Conservation (phyloP, 2,797 vertebrate species). For the Danio aesculapii region DNA sequence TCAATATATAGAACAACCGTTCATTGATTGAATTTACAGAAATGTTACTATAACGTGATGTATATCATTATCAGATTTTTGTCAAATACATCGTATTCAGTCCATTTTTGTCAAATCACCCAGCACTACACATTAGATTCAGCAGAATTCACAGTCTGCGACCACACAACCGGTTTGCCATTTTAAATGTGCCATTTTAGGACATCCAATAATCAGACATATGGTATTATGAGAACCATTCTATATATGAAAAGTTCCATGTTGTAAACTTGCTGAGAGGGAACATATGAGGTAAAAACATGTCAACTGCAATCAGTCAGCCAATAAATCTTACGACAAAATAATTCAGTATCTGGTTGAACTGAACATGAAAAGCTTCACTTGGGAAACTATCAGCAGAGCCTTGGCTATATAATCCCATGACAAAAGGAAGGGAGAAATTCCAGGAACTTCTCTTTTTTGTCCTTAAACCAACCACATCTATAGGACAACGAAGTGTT, state of each 20-base stretch:
- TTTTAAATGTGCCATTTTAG: slow-evolving; percentile 6
- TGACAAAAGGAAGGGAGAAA: slow-evolving; percentile 40
- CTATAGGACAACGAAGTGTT: slow-evolving; percentile 43
- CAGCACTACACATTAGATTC: not conserved
- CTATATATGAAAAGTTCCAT: not conserved
- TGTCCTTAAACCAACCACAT: slow-evolving; percentile 46
- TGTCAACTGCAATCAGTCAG: slow-evolving; percentile 9
- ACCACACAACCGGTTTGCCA: not conserved
- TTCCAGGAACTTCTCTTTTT: slow-evolving; percentile 39
- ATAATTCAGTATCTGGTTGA: slow-evolving; percentile 37
- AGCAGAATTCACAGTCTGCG: not conserved
- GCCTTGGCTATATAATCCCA: slow-evolving; percentile 27
- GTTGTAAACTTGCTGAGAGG: not conserved
- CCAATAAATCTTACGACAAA: not conserved
- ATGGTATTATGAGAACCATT: not conserved
- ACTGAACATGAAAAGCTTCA: slow-evolving; percentile 34
- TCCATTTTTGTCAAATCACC: too few relatives aligned
- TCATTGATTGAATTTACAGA: too few relatives aligned
- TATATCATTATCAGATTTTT: too few relatives aligned
- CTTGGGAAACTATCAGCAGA: slow-evolving; percentile 48
- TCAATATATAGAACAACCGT: too few relatives aligned
- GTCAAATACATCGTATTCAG: too few relatives aligned
- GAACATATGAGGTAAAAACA: not conserved
- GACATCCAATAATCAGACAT: not conserved
- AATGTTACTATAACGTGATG: too few relatives aligned